Evolutionary conservation across 2,888 invertebrate species (phyloP), one percentile per base, ranked within the genome.

Genomic region (Mesoligia furuncula): DNA sequence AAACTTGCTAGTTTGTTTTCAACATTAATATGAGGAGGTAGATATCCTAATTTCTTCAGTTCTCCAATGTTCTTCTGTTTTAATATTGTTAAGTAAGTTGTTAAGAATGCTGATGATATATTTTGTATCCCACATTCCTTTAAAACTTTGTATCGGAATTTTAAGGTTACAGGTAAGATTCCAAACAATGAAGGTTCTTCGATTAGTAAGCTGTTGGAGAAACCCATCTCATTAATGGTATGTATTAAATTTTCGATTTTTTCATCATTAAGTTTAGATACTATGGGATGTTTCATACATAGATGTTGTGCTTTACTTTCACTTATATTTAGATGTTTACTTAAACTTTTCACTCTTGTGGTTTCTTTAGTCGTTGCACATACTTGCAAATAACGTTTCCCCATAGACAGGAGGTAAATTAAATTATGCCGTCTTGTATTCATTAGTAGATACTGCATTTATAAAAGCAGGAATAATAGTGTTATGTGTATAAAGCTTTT

Each of bases 1-100:
- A 86, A 95, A 82, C 93, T 91, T 45, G 96, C 96, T 45, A 97
- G 89, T 85, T 89, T 92, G 83, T 96, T 96, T 92, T 96, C 96
- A 67, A 97, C 83, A 86, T 96, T 96, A 15, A 94, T 66, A 75
- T 90, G 84, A 24, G 82, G 24, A 31, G 90, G 83, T 81, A 97
- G 90, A 31, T 92, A 68, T 31, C 92, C 91, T 73, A 83, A 84
- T 42, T 82, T 88, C 86, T 93, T 96, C 68, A 97, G 88, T 61
- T 95, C 91, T 65, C 88, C 90, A 73, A 96, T 92, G n/a, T 91
- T 91, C 85, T 90, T 94, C 80, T 93, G 91, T 87, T 92, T 95
- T 8, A 96, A 80, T 77, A 96, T 76, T 66, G 90, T 83, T 57
- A 96, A 90, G 88, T 95, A 96, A 75, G 92, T 87, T 64, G 91